Evolutionary conservation across 1,140 invertebrate genomes (phyloP).

Genomic region (Bombus pascuorum): DNA sequence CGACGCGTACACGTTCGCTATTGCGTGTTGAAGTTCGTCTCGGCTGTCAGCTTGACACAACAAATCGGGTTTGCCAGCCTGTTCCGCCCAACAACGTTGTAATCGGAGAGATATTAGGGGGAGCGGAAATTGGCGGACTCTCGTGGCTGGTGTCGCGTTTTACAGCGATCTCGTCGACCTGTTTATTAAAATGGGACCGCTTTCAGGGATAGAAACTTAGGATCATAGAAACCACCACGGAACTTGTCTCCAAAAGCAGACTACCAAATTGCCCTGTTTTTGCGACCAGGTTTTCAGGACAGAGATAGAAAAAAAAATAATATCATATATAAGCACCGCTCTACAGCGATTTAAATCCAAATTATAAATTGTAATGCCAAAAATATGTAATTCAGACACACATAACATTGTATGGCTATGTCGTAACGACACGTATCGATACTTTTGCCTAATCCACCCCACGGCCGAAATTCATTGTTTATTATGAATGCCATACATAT

Average conservation of each 20-base stretch:
- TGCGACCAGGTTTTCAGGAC: no score
- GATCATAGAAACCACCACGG: neutral
- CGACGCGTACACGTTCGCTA: conserved; percentile 63
- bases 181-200: conserved; percentile 11
- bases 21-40: conserved; percentile 65
- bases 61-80: conserved; percentile 51
- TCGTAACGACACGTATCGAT: no score
- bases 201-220: neutral
- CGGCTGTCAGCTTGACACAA: conserved; percentile 59
- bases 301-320: no score
- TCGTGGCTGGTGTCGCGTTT: neutral
- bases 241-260: neutral
- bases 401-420: no score
- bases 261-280: no score
- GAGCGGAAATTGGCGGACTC: conserved; percentile 17
- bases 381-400: no score
- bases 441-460: no score
- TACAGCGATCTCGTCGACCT: neutral
- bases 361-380: no score
- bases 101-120: conserved; percentile 27
- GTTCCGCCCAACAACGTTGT: conserved; percentile 31
- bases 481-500: no score
- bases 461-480: no score
- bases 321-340: no score
- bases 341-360: no score